Base-by-base conservation (phyloP, 2,797 vertebrate genomes). In the Neostethus bicornis region DNA sequence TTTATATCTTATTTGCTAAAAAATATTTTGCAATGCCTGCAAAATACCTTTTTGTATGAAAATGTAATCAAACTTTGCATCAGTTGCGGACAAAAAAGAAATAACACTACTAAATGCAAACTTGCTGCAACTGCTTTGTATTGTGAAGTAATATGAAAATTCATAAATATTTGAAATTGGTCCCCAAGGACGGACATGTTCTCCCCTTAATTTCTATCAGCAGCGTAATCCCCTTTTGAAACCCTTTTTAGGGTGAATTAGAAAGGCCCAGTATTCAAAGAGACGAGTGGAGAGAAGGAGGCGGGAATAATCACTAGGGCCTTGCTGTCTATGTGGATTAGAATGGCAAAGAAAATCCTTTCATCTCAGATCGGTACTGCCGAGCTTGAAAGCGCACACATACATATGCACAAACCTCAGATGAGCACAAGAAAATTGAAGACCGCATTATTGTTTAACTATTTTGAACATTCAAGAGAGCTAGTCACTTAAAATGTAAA, bases 201-300 rank as follows among this genome's bases (percentile, higher is more conserved):
- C 83, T 78, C 82, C 76, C 78, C 88, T 89, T 89, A 84, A 88
- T 87, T 87, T 89, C 83, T 85, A 88, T 89, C 85, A 86, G 79
- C 50, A 28, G 75, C 67, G 87, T 90, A 91, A 91, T 89, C 86
- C 87, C 82, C 81, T 84, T 90, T 88, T 83, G 83, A 90, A 89
- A 89, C 64, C 81, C 84, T 91, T 91, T 90, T 89, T 87, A 84
- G 86, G 85, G 85, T 85, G 87, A 90, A 91, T 91, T 91, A 91
- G 81, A 90, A 90, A 88, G 84, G 75, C 84, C 79, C 77, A 41
- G 80, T 71, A 91, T 87, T 92, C 86, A 89, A 83, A 86, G 85
- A 85, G 86, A 87, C 79, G 85, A 88, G 83, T 74, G 76, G 60
- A 80, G 73, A 73, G 75, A 81, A 74, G 79, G 59, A 77, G 83